Evolutionary conservation across 2,797 vertebrate genomes (phyloP).

Genomic region (Apodemus agrarius): DNA sequence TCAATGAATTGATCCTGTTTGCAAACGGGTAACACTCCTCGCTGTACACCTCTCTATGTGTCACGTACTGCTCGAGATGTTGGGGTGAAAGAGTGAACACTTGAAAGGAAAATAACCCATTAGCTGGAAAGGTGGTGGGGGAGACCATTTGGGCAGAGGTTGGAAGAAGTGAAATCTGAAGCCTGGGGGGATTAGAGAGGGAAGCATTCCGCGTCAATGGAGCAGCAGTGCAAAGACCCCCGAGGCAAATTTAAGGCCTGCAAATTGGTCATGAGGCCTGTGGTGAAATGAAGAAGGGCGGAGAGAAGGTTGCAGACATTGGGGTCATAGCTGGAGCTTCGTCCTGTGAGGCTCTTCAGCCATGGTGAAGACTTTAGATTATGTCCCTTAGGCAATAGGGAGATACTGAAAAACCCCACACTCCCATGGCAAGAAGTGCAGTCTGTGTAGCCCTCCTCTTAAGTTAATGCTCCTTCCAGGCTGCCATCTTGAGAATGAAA

Average conservation of each 20-base stretch:
- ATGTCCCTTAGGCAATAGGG: background rate
- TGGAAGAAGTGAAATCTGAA: background rate
- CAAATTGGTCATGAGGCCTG: background rate
- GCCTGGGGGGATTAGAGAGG: background rate
- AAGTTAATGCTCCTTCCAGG: background rate
- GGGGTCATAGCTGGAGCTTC: background rate
- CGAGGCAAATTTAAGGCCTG: background rate
- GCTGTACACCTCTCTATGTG: background rate
- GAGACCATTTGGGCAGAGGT: background rate
- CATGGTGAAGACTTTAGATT: background rate
- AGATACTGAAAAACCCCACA: background rate
- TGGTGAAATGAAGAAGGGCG: background rate
- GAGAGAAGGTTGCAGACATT: background rate
- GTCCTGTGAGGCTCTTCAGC: background rate
- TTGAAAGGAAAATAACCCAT: background rate
- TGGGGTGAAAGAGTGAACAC: background rate
- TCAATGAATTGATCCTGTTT: background rate
- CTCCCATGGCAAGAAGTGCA: background rate
- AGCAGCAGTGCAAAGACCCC: conserved; percentile 25
- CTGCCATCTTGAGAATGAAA: background rate
- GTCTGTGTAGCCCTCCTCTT: background rate
- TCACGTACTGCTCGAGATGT: conserved; percentile 4
- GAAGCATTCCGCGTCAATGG: background rate
- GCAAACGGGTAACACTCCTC: background rate
- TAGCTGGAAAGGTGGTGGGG: background rate